Evolutionary conservation across 1,140 invertebrate species (phyloP), one percentile per base, ranked within the genome.

Genomic region (Latrodectus geometricus): DNA sequence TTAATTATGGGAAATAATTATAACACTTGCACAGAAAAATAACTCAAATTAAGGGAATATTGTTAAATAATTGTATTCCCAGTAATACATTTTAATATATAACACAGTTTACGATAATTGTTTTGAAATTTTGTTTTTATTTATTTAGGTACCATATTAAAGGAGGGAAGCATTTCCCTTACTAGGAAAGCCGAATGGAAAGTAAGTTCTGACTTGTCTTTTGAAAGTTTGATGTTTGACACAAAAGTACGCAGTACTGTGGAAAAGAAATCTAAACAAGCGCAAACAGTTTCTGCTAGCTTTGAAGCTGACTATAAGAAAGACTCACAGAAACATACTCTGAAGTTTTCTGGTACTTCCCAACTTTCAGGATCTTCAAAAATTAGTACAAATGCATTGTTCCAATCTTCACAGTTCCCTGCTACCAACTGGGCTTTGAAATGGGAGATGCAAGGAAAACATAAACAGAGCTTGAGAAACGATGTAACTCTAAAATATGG

Each of bases 401-500:
- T 87, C 21, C 54, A 87, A 48, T 35, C 66, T 8, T 70, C 78
- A 11, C 21, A 87, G 52, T 70, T 52, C 23, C 86, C 79, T 17
- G 0, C 52, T 15, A 9, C n/a, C 11, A 82, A 70, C 21, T 82
- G 73, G 72, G 0, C 48, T n/a, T 69, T 83, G 4, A 69, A 56
- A 15, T 87, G 86, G 79, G 77, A 83, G 35, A 49, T 70, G 50
- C 79, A 82, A 66, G 48, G 65, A 61, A 80, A 87, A 50, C 65
- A 21, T 14, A 50, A 17, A 61, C 48, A 82, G 20, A 23, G n/a
- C 17, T 20, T 87, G 61, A 82, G 77, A 66, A 87, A 82, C 49
- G 73, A 82, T 52, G 14, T 87, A 15, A 65, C 52, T 52, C 8
- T 87, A 15, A 87, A 82, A 50, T 81, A 82, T 21, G 90, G 93